phyloP scores from a whole-genome alignment of 2,888 invertebrate species.

The Ligdia adustata region DNA sequence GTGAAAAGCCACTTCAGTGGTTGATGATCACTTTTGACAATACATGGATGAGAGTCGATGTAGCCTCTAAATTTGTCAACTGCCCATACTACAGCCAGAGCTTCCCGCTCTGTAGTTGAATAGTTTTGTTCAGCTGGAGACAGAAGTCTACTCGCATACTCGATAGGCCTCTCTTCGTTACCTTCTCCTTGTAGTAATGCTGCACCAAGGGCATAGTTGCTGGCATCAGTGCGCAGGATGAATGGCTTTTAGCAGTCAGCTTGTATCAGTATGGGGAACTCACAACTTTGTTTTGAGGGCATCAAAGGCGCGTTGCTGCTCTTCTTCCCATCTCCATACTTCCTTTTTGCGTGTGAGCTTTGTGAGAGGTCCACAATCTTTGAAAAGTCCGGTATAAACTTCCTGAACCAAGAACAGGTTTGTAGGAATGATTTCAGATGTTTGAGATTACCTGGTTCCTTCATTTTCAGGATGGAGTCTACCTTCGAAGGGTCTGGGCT shows the following conservation, averaged over 20 bases:
- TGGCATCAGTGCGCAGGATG: conserved; percentile 7
- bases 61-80: conserved; percentile 33
- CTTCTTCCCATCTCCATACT: background rate
- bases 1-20: conserved; percentile 55
- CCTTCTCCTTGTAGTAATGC: conserved; percentile 6
- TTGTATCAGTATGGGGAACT: no score
- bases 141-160: no score
- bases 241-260: background rate
- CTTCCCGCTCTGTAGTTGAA: conserved; percentile 35
- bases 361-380: conserved; percentile 15
- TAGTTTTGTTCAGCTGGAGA: no score
- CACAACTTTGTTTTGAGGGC: no score
- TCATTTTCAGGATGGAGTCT: conserved; percentile 9
- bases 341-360: conserved; percentile 13
- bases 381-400: conserved; percentile 24
- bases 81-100: conserved; percentile 32
- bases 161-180: no score
- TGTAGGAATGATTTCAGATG: conserved; percentile 26
- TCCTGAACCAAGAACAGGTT: conserved; percentile 19
- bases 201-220: conserved; percentile 5
- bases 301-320: no score
- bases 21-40: conserved; percentile 8
- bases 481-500: conserved; percentile 18
- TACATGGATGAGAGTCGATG: conserved; percentile 32
- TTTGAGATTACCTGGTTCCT: conserved; percentile 15